Evolutionary conservation across 2,888 invertebrate genomes (phyloP).

Genomic region (Hypsopygia costalis): DNA sequence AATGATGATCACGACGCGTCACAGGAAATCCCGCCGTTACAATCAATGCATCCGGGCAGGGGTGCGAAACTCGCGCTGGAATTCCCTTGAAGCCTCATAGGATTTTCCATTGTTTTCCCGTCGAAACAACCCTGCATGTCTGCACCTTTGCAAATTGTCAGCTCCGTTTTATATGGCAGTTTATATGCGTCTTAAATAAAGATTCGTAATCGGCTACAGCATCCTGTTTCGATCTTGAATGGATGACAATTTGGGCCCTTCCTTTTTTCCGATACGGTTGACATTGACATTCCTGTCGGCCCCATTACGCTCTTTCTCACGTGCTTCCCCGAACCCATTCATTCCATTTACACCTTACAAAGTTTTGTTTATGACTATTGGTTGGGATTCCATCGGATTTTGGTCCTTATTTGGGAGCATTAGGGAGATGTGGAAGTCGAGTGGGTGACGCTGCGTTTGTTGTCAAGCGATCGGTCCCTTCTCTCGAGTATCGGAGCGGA

Average conservation of each 20-base stretch:
- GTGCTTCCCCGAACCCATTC: slow-evolving; percentile 72
- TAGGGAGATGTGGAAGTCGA: slow-evolving; percentile 16
- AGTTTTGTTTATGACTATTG: slow-evolving; percentile 12
- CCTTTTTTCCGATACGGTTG: slow-evolving; percentile 54
- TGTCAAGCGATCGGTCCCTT: slow-evolving; percentile 18
- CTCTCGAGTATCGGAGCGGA: slow-evolving; percentile 33
- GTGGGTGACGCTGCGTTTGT: slow-evolving; percentile 13
- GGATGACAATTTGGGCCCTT: slow-evolving; percentile 37
- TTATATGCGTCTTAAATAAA: not conserved
- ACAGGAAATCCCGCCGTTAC: slow-evolving; percentile 57
- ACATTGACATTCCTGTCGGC: slow-evolving; percentile 63
- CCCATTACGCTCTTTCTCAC: slow-evolving; percentile 60
- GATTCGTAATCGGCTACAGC: not conserved
- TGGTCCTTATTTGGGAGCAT: slow-evolving; percentile 34
- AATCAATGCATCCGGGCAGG: slow-evolving; percentile 45
- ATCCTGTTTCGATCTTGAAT: slow-evolving; percentile 14
- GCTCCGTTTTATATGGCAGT: not conserved
- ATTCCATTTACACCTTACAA: slow-evolving; percentile 45
- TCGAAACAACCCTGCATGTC: slow-evolving; percentile 39
- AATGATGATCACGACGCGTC: slow-evolving; percentile 36
- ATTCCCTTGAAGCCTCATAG: slow-evolving; percentile 63
- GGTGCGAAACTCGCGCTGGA: slow-evolving; percentile 48
- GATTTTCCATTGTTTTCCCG: slow-evolving; percentile 48
- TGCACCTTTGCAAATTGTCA: slow-evolving; percentile 22
- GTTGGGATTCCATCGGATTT: slow-evolving; percentile 26